Evolutionary conservation across 2,888 invertebrate species (phyloP), one percentile per base, ranked within the genome.

Genomic region (Eremobia ochroleuca): DNA sequence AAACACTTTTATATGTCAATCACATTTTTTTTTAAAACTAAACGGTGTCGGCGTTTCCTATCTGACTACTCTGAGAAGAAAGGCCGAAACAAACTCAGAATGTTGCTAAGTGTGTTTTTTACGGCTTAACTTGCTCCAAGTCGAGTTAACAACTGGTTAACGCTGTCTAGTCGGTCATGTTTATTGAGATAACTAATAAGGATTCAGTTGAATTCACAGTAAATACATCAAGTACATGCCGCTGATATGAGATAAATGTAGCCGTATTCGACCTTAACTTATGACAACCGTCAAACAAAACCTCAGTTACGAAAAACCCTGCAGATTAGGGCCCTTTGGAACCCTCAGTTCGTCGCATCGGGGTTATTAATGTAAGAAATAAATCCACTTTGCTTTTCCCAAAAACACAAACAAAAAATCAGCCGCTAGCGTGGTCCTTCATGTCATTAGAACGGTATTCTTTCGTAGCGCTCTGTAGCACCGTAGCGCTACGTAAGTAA

Each of bases 401-500:
- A 72, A 73, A 55, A 66, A 21, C 18, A 62, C 25, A 58, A 58
- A 70, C 43, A 70, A 59, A 73, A 74, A 59, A 37, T 8, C 28
- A n/a, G 15, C 37, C 70, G 72, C 69, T 73, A 77, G 40, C 49
- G 77, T 76, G 55, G 83, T 85, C 73, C n/a, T 62, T 28, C 65
- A 65, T 49, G 55, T 79, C 83, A 83, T 83, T 79, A 86, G 49
- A 15, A 37, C 68, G 31, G 9, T 69, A 80, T 83, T 76, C 65
- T 69, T 61, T 75, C 86, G 83, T 85, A 88, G 81, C 77, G 55
- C 49, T 34, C 76, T 78, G 85, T 82, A 86, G 85, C 76, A 46
- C 55, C 43, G 87, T 84, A 88, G 87, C 40, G 76, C 67, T 80
- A 87, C 87, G 88, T 87, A 72, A 87, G 85, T 81, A 85, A 83